Base-by-base conservation (phyloP, 2,888 invertebrate species). In the Lacanobia oleracea region DNA sequence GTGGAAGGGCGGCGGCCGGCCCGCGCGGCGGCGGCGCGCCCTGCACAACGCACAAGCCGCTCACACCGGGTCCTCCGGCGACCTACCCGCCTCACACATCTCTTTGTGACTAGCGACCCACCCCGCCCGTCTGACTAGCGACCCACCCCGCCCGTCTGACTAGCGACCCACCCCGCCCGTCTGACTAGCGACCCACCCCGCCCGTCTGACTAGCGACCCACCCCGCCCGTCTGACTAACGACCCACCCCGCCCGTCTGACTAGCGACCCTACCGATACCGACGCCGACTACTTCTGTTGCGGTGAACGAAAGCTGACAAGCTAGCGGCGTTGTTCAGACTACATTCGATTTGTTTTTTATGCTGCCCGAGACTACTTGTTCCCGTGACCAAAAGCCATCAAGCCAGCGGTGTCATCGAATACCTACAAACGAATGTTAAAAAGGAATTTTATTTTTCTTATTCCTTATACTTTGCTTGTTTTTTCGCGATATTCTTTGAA, bases 1-100 rank as follows among this genome's bases (percentile, higher is more conserved):
- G 93, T 94, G 94, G 94, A 96, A 92, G 96, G 96, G 94, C 98
- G 97, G 97, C 83, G 96, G 94, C 85, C 96, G 95, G 70, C 96
- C 94, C 87, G 93, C 88, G 88, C 95, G 94, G 88, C 95, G 94
- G 91, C 94, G 92, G 92, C 96, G 93, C 95, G 93, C 93, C 92
- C 94, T 93, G 94, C 94, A 88, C 92, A 93, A 85, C 59, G 56
- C 40, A 61, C 57, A 21, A 14, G n/a, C n/a, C n/a, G 10, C 23
- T 50, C 45, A 43, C 45, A 45, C 23, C n/a, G n/a, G n/a, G n/a
- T n/a, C n/a, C n/a, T n/a, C n/a, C n/a, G n/a, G n/a, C n/a, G n/a
- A 68, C 1, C 82, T 75, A 68, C 82, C 72, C 67, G 61, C 23
- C 74, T 69, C 68, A 70, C 75, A 78, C 61, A 50, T 50, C 72